Evolutionary conservation across 2,113 vertebrate species (phyloP).

Genomic region (Genyomyrus donnyi): DNA sequence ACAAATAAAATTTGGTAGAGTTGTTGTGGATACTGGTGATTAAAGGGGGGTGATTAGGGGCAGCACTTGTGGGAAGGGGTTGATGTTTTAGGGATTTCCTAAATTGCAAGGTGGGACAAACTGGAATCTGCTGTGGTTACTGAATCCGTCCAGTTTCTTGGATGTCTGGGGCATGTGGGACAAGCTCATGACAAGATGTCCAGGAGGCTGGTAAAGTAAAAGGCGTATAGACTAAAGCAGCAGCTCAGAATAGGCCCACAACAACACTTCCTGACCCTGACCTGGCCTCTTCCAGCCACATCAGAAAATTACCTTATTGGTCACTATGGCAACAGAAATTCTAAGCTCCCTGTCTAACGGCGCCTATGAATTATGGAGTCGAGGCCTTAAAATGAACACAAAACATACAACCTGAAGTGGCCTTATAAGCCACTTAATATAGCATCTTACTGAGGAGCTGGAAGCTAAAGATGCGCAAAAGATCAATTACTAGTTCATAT

Average conservation of each 20-base stretch:
- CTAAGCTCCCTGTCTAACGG: neutral
- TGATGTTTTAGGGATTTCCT: conserved; percentile 33
- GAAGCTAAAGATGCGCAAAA: neutral
- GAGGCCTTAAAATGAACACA: neutral
- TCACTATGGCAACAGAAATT: neutral
- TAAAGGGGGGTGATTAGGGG: neutral
- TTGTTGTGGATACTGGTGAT: neutral
- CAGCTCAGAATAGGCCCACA: conserved; percentile 1
- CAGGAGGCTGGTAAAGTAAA: conserved; percentile 40
- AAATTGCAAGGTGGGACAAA: conserved; percentile 51
- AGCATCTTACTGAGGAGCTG: neutral
- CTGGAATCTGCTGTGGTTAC: conserved; percentile 55
- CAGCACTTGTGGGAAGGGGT: neutral
- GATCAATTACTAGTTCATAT: neutral
- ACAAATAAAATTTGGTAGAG: neutral
- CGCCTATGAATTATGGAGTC: neutral
- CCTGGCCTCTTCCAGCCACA: conserved; percentile 36
- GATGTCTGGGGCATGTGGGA: conserved; percentile 45
- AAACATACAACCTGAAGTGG: neutral
- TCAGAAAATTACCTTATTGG: conserved; percentile 29
- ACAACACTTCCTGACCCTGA: conserved; percentile 44
- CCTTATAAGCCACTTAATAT: neutral
- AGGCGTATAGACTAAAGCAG: conserved; percentile 22
- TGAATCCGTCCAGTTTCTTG: conserved; percentile 68
- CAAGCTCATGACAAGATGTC: conserved; percentile 38